Percentiles rank a stretch among this genome's conserved stretches.
Evolutionary conservation across 1,140 invertebrate species (phyloP).

Genomic region (Saxidomus purpurata): DNA sequence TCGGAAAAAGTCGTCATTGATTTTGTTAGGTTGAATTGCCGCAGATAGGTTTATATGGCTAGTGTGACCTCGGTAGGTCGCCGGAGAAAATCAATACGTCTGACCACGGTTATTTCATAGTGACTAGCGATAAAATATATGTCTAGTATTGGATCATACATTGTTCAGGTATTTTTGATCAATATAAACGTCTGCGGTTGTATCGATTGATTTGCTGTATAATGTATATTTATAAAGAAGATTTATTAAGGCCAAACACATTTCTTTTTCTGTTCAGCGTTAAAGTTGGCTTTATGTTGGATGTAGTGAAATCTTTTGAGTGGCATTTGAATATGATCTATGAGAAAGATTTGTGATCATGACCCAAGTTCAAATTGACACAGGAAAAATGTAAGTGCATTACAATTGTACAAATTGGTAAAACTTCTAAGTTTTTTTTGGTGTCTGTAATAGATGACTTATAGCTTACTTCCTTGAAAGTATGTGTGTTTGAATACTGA

Average conservation of each 20-base stretch:
- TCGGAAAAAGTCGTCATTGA: conserved; percentile 36
- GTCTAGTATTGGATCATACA: conserved; percentile 30
- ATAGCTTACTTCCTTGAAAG: no score
- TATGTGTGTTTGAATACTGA: no score
- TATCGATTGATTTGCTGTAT: conserved; percentile 25
- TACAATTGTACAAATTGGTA: no score
- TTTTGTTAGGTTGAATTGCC: conserved; percentile 16
- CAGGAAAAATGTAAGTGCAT: no score
- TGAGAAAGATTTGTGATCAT: no score
- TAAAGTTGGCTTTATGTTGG: neutral
- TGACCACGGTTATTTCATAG: conserved; percentile 31
- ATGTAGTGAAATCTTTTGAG: no score
- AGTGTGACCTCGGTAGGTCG: conserved; percentile 23
- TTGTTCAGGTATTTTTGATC: conserved; percentile 28
- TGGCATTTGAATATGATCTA: no score
- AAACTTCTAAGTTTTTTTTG: no score
- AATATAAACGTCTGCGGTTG: conserved; percentile 21
- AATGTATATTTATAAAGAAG: neutral
- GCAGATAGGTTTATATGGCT: conserved; percentile 23
- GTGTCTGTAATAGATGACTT: no score
- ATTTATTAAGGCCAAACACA: neutral
- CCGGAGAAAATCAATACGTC: conserved; percentile 1
- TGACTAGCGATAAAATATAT: conserved; percentile 23
- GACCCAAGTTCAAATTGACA: no score
- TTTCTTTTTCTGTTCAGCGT: neutral